Evolutionary conservation across 64 coral and sea anemone genomes (phyloP).

Genomic region (Montipora cactus): DNA sequence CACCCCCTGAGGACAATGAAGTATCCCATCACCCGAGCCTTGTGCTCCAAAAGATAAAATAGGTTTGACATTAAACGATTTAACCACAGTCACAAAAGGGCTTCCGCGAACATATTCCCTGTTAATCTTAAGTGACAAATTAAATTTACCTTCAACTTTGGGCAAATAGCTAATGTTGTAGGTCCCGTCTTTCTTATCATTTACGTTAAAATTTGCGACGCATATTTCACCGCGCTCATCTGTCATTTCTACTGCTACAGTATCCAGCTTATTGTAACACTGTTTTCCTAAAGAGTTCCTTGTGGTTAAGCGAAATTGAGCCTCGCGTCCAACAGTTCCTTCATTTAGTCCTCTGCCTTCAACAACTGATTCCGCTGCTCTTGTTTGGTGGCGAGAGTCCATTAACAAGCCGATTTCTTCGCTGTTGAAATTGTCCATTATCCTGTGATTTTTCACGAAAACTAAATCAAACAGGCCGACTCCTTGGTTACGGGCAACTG

Average conservation of each 20-base stretch:
- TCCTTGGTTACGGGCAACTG: no score
- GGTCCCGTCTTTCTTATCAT: background rate
- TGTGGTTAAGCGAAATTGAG: no score
- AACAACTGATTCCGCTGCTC: background rate
- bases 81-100: background rate
- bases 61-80: background rate
- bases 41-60: background rate
- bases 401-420: no score
- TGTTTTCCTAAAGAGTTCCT: background rate
- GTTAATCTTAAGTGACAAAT: no score
- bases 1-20: background rate
- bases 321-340: no score
- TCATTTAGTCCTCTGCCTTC: background rate
- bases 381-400: background rate
- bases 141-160: conserved; percentile 24
- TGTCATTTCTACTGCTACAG: background rate
- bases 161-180: conserved; percentile 52
- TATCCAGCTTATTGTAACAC: background rate
- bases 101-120: background rate
- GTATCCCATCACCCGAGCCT: background rate
- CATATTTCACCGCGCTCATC: no score
- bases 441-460: background rate
- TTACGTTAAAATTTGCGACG: background rate
- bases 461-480: background rate
- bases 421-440: no score